Evolutionary conservation across 2,797 vertebrate species (phyloP).

Genomic region (Cetoscarus ocellatus): DNA sequence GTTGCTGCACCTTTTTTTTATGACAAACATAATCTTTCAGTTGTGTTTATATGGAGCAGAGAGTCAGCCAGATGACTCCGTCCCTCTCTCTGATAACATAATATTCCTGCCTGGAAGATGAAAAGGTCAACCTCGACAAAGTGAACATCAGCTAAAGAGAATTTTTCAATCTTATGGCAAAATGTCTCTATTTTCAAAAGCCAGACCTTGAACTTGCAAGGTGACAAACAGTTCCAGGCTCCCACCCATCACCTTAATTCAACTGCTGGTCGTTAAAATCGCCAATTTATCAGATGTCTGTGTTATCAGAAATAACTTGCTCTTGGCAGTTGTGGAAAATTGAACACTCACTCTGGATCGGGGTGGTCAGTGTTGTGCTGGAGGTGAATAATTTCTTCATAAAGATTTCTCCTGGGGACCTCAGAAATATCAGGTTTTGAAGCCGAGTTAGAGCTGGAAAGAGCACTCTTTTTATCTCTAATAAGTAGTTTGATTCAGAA

Average conservation of each 20-base stretch:
- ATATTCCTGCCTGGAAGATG: constrained; percentile 56
- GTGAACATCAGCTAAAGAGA: constrained; percentile 71
- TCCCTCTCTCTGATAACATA: constrained; percentile 50
- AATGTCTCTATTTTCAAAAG: constrained; percentile 75
- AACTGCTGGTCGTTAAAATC: constrained; percentile 64
- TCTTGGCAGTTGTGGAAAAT: constrained; percentile 65
- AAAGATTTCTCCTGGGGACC: constrained; percentile 26
- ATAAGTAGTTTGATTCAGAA: constrained; percentile 10
- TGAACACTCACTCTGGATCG: constrained; percentile 55
- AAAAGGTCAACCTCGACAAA: constrained; percentile 74
- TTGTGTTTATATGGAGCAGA: constrained; percentile 34
- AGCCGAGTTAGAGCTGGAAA: constrained; percentile 20
- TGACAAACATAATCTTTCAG: constrained; percentile 1
- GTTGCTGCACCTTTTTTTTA: neutral
- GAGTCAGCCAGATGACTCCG: constrained; percentile 17
- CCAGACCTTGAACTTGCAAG: constrained; percentile 80
- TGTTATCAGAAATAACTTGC: constrained; percentile 74
- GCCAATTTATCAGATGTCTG: constrained; percentile 75
- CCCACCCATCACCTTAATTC: constrained; percentile 73
- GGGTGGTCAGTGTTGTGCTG: constrained; percentile 56
- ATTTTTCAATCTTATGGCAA: constrained; percentile 75
- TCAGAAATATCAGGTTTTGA: constrained; percentile 53
- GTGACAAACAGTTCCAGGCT: constrained; percentile 72
- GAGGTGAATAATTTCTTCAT: constrained; percentile 62
- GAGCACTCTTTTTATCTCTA: constrained; percentile 27